These are phyloP conservation scores for Nothoprocta perdicaria DNA, from an alignment of 2,113 vertebrate species.

Conservation along the genomic window DNA sequence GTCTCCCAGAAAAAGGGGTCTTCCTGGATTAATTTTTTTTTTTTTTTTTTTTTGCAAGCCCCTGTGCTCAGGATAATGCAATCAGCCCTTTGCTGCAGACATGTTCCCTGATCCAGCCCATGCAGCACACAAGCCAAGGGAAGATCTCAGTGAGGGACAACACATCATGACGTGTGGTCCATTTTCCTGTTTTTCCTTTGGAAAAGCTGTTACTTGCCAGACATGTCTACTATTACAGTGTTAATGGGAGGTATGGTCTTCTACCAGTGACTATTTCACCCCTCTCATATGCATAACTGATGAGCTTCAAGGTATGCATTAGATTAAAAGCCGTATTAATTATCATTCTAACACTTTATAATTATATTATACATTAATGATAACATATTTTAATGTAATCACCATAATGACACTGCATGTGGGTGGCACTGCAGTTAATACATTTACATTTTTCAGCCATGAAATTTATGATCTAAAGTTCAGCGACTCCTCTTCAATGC, in stretches of 20 bases:
- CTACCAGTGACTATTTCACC: neutral
- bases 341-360: neutral
- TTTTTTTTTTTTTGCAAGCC: accelerated
- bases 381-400: neutral
- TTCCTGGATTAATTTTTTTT: neutral
- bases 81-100: neutral
- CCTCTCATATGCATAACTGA: neutral
- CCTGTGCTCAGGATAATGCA: neutral
- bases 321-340: neutral
- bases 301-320: neutral
- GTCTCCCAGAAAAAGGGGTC: neutral
- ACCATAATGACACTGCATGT: accelerated
- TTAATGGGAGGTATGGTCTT: neutral
- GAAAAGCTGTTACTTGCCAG: neutral
- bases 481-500: neutral
- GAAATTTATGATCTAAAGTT: neutral
- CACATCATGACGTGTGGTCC: neutral
- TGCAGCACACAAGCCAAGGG: neutral
- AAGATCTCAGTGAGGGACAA: neutral
- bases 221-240: neutral
- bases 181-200: neutral
- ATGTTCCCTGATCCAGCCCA: neutral
- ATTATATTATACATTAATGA: neutral
- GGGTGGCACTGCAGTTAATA: neutral
- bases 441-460: neutral